Evolutionary conservation across 1,140 invertebrate genomes (phyloP).

Genomic region (Megalonaias nervosa): DNA sequence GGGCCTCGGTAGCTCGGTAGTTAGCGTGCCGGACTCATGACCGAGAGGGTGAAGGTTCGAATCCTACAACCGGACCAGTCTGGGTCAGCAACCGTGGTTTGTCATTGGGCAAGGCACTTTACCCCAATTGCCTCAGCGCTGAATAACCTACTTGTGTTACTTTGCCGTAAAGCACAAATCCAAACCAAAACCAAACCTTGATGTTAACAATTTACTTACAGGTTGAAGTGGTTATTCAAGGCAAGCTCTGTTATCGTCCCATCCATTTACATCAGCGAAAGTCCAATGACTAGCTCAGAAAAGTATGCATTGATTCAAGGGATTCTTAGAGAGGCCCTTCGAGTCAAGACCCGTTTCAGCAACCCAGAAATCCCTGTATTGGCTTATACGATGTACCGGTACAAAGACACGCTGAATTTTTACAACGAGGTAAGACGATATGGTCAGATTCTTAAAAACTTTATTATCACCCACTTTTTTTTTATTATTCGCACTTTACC

Average conservation of each 20-base stretch:
- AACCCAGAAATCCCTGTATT: conserved; percentile 28
- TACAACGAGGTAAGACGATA: conserved; percentile 15
- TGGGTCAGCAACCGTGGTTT: too few relatives aligned
- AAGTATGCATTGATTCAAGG: conserved; percentile 8
- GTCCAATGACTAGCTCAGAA: conserved; percentile 3
- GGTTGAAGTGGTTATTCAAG: conserved; percentile 45
- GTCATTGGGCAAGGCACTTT: too few relatives aligned
- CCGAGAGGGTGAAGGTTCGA: too few relatives aligned
- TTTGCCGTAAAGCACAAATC: too few relatives aligned
- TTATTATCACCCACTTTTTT: too few relatives aligned
- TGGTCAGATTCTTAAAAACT: not conserved
- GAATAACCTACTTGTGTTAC: too few relatives aligned
- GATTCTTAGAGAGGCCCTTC: conserved; percentile 39
- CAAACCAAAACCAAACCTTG: not conserved
- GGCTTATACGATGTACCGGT: conserved; percentile 30
- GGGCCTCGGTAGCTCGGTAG: too few relatives aligned
- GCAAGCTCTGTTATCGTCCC: conserved; percentile 43
- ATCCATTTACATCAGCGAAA: conserved; percentile 36
- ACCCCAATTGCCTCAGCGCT: too few relatives aligned
- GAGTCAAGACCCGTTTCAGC: conserved; percentile 38
- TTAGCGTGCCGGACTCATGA: too few relatives aligned
- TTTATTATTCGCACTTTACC: too few relatives aligned
- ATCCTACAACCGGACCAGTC: too few relatives aligned
- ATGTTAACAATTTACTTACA: conserved; percentile 6
- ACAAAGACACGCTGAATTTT: conserved; percentile 15